Conservation (phyloP, 2,113 vertebrate genomes). For the Australoheros scitulus region DNA sequence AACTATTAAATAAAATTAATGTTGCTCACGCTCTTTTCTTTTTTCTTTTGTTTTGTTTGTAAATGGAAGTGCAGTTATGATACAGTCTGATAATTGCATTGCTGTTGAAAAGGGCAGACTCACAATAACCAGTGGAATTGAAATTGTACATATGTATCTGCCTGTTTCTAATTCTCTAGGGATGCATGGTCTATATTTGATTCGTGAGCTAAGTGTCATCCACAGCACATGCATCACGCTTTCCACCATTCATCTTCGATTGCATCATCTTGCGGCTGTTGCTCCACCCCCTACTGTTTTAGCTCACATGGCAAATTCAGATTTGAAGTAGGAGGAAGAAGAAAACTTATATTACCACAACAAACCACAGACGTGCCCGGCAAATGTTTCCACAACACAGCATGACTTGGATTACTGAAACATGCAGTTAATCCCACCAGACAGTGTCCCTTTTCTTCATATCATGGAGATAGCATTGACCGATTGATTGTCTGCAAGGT, state of each 20-base stretch:
- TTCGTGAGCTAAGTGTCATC: slow-evolving; percentile 38
- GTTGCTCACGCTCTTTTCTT: neutral
- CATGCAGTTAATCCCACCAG: slow-evolving; percentile 59
- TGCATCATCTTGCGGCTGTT: slow-evolving; percentile 33
- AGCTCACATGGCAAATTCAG: slow-evolving; percentile 31
- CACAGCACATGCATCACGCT: slow-evolving; percentile 51
- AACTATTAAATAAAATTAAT: neutral
- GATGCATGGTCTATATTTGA: slow-evolving; percentile 54
- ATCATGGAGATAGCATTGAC: slow-evolving; percentile 42
- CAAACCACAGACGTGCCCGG: slow-evolving; percentile 36
- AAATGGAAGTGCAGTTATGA: slow-evolving; percentile 20
- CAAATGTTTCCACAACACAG: slow-evolving; percentile 43
- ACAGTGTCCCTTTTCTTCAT: slow-evolving; percentile 37
- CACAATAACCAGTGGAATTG: slow-evolving; percentile 8
- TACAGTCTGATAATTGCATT: slow-evolving; percentile 27
- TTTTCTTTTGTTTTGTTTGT: slow-evolving; percentile 6
- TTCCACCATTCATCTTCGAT: slow-evolving; percentile 58
- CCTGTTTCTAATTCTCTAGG: slow-evolving; percentile 40
- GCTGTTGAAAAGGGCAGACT: slow-evolving; percentile 1
- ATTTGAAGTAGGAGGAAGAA: neutral
- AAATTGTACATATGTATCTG: slow-evolving; percentile 48
- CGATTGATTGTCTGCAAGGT: slow-evolving; percentile 57
- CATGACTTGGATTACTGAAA: slow-evolving; percentile 67
- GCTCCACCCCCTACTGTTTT: slow-evolving; percentile 19
- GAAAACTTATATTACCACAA: slow-evolving; percentile 22